A percentile compares a stretch with the other conserved stretches of the same genome.
phyloP scores from a whole-genome alignment of 2,113 vertebrate genomes.

The Pseudopodoces humilis region DNA sequence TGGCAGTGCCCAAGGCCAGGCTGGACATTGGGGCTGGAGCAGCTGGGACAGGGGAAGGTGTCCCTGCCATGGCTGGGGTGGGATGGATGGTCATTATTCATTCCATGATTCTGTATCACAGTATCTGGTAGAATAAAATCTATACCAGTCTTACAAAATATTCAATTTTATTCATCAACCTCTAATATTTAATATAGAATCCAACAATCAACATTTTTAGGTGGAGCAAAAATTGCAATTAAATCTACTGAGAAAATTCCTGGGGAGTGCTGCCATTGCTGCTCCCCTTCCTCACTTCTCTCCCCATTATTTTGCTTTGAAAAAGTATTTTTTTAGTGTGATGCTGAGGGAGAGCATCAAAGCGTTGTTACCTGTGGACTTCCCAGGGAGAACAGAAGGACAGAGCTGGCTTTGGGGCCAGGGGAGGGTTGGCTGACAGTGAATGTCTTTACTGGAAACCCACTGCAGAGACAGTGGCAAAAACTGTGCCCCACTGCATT shows the following conservation, averaged over 20 bases:
- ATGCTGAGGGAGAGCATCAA: not conserved
- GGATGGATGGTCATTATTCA: not conserved
- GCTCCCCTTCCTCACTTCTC: not conserved
- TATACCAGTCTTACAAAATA: not conserved
- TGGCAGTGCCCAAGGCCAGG: not conserved
- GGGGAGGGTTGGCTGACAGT: not conserved
- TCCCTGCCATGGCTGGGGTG: not conserved
- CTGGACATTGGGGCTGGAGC: not conserved
- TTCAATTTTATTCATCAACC: not conserved
- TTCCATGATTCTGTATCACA: not conserved
- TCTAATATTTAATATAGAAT: not conserved
- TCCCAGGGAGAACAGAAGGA: not conserved
- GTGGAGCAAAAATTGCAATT: not conserved
- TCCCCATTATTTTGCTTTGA: not conserved
- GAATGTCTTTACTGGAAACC: not conserved
- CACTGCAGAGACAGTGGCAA: not conserved
- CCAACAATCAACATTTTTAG: not conserved
- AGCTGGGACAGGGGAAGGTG: rapidly evolving
- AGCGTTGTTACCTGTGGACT: not conserved
- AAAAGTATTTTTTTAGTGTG: not conserved
- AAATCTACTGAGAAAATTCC: not conserved
- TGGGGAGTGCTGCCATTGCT: not conserved
- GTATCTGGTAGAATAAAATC: not conserved
- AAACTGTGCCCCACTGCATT: rapidly evolving
- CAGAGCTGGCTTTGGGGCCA: not conserved